Evolutionary conservation across 2,888 invertebrate species (phyloP), one percentile per base, ranked within the genome.

Genomic region (Cyrtodaria siliqua): DNA sequence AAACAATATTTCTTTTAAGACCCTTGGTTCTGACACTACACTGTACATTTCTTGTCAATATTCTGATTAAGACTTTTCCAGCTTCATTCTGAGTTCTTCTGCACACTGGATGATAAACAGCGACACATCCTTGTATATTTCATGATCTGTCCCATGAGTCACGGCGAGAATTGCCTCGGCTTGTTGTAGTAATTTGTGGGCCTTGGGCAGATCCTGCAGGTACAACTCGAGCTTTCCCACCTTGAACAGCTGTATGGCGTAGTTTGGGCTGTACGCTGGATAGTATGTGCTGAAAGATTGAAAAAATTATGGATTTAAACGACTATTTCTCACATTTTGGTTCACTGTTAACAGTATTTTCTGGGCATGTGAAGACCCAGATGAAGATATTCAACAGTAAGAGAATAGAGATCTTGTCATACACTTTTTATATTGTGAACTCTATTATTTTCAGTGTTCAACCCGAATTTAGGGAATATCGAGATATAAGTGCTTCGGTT

Each of bases 211-310:
- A 67, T 95, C 95, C 44, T 94, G 94, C 88, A 96, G 94, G 90
- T 95, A 95, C 9, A 96, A 92, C 73, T 96, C 94, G 66, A 97
- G 95, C 93, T 97, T 97, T 2, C 96, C 97, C 79, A 96, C 94
- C 91, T 97, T 96, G 89, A 97, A 93, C 88, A 96, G 95, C 24
- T 97, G 94, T 66, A 97, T 92, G 0, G 97, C 97, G 1, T 96
- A 94, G 61, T 96, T 91, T 0, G 97, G 97, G 93, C 97, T 96
- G 85, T 94, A 93, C 18, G 95, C 94, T 2, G 86, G 85, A 49
- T 87, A 85, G 29, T 85, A 79, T 20, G 71, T 68, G 38, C 89
- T 90, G 84, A n/a, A 81, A 77, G 16, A 18, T n/a, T 18, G n/a
- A 44, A 44, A 44, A 16, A 9, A 44, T 16, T 16, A 44, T 44